phyloP scores from a whole-genome alignment of 2,113 vertebrate species.

The Barnardius zonarius region DNA sequence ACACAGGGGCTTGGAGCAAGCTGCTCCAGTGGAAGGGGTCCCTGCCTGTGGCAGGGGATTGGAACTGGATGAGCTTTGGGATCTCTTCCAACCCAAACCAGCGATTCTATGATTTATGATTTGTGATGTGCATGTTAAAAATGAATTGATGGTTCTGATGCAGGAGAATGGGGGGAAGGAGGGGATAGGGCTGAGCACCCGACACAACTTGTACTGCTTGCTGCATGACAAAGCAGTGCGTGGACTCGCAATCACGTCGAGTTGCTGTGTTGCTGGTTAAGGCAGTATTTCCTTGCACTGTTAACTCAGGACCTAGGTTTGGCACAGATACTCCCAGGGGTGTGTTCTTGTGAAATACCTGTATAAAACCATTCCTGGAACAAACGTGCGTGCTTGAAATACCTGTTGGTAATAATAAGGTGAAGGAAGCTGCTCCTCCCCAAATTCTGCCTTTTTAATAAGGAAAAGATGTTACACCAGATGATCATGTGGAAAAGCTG shows the following conservation, averaged over 20 bases:
- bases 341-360: constrained; percentile 32
- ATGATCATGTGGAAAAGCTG: neutral
- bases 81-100: neutral
- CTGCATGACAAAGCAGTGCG: neutral
- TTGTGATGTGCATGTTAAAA: neutral
- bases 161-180: neutral
- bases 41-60: neutral
- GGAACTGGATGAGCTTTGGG: neutral
- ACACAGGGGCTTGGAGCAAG: neutral
- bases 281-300: neutral
- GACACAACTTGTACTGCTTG: neutral
- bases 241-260: neutral
- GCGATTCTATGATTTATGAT: neutral
- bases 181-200: neutral
- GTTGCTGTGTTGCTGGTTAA: neutral
- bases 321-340: neutral
- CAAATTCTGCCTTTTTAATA: neutral
- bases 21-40: neutral
- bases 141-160: neutral
- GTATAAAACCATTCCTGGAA: constrained; percentile 34
- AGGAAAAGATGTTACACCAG: neutral
- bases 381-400: neutral
- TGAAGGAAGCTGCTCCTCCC: constrained; percentile 11
- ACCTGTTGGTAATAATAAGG: neutral
- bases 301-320: neutral